These are phyloP conservation scores for Hemicentrotus pulcherrimus DNA, from an alignment of 35 echinoderm and acorn worm genomes.

Conservation along the genomic window DNA sequence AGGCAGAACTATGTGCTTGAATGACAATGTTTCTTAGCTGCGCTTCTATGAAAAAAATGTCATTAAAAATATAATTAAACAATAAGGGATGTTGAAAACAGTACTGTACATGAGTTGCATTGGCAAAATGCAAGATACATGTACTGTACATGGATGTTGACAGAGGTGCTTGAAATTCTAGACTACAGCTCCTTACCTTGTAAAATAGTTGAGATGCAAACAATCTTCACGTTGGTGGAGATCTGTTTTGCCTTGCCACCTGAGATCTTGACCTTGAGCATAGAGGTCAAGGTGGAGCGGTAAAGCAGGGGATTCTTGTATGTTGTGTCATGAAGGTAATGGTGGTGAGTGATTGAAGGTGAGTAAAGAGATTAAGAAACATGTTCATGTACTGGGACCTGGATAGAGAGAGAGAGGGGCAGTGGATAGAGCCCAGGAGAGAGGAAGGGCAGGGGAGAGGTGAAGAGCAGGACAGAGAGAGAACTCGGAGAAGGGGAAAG, in stretches of 20 bases:
- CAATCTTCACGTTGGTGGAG: slow-evolving; percentile 30
- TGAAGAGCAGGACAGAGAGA: too few species aligned
- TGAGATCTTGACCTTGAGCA: background rate
- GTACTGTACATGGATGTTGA: background rate
- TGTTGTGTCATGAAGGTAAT: slow-evolving; percentile 35
- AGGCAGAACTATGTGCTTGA: too few species aligned
- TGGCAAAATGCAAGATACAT: too few species aligned
- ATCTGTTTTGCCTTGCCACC: slow-evolving; percentile 11
- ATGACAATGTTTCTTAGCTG: too few species aligned
- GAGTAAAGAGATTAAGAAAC: background rate
- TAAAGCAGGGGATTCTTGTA: slow-evolving; percentile 1
- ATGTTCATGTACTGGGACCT: background rate
- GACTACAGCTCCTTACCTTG: background rate
- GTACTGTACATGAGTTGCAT: too few species aligned
- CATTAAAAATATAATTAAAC: too few species aligned
- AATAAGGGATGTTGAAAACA: too few species aligned
- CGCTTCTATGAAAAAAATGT: too few species aligned
- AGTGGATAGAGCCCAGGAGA: background rate
- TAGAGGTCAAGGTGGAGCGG: background rate
- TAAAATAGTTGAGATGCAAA: background rate
- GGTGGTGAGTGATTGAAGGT: slow-evolving; percentile 30
- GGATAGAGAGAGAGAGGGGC: background rate
- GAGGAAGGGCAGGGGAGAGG: background rate
- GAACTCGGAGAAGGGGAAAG: too few species aligned
- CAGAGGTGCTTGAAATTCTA: background rate